phyloP scores from a whole-genome alignment of 2,113 vertebrate genomes.

The Proteles cristata region DNA sequence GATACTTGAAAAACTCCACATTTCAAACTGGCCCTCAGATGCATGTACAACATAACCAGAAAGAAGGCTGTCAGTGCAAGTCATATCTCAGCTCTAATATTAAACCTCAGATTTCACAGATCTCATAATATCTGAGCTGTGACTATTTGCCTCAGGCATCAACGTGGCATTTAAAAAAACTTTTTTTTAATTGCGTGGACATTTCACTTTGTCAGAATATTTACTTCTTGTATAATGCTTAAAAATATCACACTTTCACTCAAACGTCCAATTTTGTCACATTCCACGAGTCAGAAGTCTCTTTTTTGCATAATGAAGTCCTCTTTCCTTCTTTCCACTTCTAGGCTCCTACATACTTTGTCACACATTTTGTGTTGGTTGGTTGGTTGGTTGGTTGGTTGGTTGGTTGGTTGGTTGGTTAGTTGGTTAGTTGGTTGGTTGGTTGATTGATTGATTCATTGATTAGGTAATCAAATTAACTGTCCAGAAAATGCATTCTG shows the following conservation, averaged over 20 bases:
- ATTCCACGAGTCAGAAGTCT: constrained; percentile 8
- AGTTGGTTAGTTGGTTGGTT: background rate
- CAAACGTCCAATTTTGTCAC: constrained; percentile 41
- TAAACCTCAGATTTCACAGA: constrained; percentile 72
- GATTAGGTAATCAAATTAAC: background rate
- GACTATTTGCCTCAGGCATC: constrained; percentile 71
- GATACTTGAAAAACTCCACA: constrained; percentile 7
- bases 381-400: constrained; percentile 19
- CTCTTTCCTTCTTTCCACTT: background rate
- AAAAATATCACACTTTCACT: constrained; percentile 67
- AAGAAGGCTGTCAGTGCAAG: constrained; percentile 51
- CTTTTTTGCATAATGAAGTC: background rate
- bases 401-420: background rate
- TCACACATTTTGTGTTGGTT: background rate
- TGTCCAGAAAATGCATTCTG: background rate
- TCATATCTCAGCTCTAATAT: constrained; percentile 54
- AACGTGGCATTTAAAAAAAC: constrained; percentile 68
- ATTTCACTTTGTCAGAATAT: constrained; percentile 65
- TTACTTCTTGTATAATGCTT: constrained; percentile 58
- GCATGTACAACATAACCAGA: background rate
- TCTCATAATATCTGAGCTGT: constrained; percentile 74
- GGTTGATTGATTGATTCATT: background rate
- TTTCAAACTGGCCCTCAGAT: background rate
- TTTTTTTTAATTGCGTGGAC: constrained; percentile 46
- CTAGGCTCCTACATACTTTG: background rate